These are phyloP conservation scores for Dendrolimus punctatus DNA, from an alignment of 1,140 invertebrate species.

Conservation along the genomic window DNA sequence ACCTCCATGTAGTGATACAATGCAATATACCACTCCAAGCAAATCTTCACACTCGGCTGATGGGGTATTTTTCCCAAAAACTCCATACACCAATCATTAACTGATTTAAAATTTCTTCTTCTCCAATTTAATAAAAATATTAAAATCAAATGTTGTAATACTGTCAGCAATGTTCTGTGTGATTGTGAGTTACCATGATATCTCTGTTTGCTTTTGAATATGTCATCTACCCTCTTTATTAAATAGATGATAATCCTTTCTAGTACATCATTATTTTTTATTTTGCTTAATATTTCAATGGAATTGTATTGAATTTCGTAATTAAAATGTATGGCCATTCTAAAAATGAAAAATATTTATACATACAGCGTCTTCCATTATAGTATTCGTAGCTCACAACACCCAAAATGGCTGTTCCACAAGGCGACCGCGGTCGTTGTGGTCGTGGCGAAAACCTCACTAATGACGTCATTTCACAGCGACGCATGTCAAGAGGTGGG, in stretches of 20 bases:
- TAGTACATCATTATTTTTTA: slow-evolving; percentile 26
- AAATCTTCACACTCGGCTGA: slow-evolving; percentile 42
- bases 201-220: slow-evolving; percentile 47
- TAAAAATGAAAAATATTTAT: slow-evolving; percentile 24
- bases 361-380: neutral
- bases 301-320: slow-evolving; percentile 42
- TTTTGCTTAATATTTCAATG: slow-evolving; percentile 29
- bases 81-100: slow-evolving; percentile 33
- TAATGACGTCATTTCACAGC: no score
- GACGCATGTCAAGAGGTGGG: no score
- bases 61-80: slow-evolving; percentile 45
- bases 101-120: neutral
- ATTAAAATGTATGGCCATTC: slow-evolving; percentile 29
- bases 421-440: no score
- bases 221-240: slow-evolving; percentile 35
- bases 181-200: slow-evolving; percentile 48
- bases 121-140: slow-evolving; percentile 26
- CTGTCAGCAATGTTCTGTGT: slow-evolving; percentile 34
- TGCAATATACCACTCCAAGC: slow-evolving; percentile 48
- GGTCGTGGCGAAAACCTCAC: no score
- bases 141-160: slow-evolving; percentile 39
- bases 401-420: no score
- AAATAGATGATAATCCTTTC: slow-evolving; percentile 28
- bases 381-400: no score
- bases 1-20: slow-evolving; percentile 43